A percentile compares a stretch with the other conserved stretches of the same genome.
These are phyloP conservation scores for Poecile montanus DNA, from an alignment of 2,797 vertebrate species.

Conservation along the genomic window DNA sequence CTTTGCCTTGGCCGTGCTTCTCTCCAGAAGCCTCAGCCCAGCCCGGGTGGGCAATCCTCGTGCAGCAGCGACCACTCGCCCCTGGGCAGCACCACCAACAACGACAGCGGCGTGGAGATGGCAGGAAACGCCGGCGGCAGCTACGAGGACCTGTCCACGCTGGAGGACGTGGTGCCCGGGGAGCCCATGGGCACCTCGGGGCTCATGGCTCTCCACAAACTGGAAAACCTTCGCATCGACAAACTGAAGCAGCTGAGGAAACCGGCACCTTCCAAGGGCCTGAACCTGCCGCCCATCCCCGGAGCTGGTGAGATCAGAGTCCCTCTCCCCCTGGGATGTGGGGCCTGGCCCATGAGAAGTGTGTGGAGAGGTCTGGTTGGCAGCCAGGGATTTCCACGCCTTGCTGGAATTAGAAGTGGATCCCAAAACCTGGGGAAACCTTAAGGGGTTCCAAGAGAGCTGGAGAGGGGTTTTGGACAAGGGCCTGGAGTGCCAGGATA, in stretches of 20 bases:
- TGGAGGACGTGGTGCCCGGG: constrained; percentile 84
- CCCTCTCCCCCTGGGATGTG: fast-evolving
- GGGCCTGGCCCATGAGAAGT: not conserved
- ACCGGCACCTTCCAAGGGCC: constrained; percentile 76
- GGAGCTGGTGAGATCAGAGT: constrained; percentile 78
- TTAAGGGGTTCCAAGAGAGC: not conserved
- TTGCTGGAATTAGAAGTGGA: not conserved
- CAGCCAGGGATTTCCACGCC: not conserved
- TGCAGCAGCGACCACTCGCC: constrained; percentile 97
- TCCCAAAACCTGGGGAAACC: not conserved
- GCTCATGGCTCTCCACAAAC: constrained; percentile 90
- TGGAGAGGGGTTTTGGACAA: not conserved
- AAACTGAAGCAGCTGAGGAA: constrained; percentile 91
- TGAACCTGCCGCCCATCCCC: constrained; percentile 86
- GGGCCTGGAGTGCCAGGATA: not conserved
- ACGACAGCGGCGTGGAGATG: constrained; percentile 98
- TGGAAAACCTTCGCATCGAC: constrained; percentile 96
- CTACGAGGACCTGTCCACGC: constrained; percentile 90
- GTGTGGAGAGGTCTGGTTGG: not conserved
- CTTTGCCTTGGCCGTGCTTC: not conserved
- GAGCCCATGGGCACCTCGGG: constrained; percentile 78
- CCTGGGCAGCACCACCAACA: constrained; percentile 94
- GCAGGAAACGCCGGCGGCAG: constrained; percentile 92
- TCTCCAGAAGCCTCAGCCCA: constrained; percentile 92
- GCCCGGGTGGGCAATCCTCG: constrained; percentile 92